Evolutionary conservation across 2,797 vertebrate genomes (phyloP).

Genomic region (Poliocrania exsul): DNA sequence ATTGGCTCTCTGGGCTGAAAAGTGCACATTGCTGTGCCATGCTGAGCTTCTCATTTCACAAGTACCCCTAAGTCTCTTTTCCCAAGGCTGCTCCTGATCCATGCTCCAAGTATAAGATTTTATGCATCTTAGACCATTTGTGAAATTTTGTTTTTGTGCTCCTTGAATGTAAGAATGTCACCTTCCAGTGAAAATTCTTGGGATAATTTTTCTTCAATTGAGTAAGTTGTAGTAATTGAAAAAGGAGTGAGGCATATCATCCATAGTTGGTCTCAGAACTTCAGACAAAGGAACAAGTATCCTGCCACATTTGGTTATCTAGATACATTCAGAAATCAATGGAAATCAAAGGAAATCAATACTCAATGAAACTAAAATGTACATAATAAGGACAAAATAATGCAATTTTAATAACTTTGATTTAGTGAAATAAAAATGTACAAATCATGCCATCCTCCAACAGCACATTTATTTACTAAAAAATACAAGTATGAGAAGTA

Average conservation of each 20-base stretch:
- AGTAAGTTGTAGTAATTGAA: not conserved
- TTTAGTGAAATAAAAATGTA: not conserved
- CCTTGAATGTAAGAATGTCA: not conserved
- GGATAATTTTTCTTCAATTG: not conserved
- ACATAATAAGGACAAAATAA: not conserved
- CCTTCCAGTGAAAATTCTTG: not conserved
- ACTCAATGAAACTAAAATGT: not conserved
- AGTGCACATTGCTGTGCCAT: accelerated
- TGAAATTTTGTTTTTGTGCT: not conserved
- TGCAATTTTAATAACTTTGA: not conserved
- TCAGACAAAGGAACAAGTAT: not conserved
- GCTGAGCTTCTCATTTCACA: not conserved
- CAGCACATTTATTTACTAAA: not conserved
- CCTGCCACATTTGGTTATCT: not conserved
- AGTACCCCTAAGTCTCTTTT: not conserved
- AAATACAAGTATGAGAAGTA: not conserved
- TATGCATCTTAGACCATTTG: not conserved
- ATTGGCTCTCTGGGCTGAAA: accelerated
- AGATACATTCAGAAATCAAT: not conserved
- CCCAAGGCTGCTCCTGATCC: accelerated
- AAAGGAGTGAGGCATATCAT: not conserved
- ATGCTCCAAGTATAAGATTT: not conserved
- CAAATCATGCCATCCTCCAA: not conserved
- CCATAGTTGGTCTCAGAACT: not conserved
- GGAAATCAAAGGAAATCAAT: not conserved